Base-by-base conservation (phyloP, 2,113 vertebrate species). In the Hipposideros armiger region DNA sequence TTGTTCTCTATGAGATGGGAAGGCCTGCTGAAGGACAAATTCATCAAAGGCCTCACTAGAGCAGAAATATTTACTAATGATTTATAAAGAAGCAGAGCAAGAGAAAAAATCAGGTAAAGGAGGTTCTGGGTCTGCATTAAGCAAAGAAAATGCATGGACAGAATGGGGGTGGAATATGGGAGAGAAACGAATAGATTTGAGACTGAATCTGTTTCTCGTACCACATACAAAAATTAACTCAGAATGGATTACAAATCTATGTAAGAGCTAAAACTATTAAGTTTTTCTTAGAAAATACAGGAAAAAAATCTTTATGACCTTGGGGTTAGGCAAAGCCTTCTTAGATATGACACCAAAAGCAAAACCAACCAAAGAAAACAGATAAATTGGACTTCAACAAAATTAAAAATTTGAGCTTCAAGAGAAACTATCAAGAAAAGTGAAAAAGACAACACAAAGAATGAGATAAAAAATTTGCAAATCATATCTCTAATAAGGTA, bases 261-360 rank as follows among this genome's bases (percentile, higher is more conserved):
- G 13, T 74, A 66, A 66, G 28, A 64, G 67, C 36, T 83, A 93
- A 70, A 93, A 62, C 50, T 17, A 11, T 17, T 30, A 50, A 66
- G 40, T 69, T 77, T 84, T 94, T 90, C 60, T 86, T 36, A 85
- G 74, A 56, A 94, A 94, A 95, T 40, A 70, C 1, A 87, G 47
- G 4, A 26, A 67, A 36, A 52, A 78, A 83, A 60, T 54, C 36
- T 69, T 96, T 6, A 69, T 28, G 58, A 87, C 45, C 56, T 66
- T 47, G 47, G 47, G 19, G 5, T 83, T 58, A 83, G 40, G 40
- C 45, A 90, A 90, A 87, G 45, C 5, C 30, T 76, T 87, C 73
- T 90, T 50, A 89, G 66, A 86, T 73, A 80, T 16, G 74, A 82
- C n/a, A 90, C 54, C 40, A 73, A 88, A 84, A 91, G 42, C 17